Conservation (phyloP, 2,113 vertebrate species). For the Dermatemys mawii region DNA sequence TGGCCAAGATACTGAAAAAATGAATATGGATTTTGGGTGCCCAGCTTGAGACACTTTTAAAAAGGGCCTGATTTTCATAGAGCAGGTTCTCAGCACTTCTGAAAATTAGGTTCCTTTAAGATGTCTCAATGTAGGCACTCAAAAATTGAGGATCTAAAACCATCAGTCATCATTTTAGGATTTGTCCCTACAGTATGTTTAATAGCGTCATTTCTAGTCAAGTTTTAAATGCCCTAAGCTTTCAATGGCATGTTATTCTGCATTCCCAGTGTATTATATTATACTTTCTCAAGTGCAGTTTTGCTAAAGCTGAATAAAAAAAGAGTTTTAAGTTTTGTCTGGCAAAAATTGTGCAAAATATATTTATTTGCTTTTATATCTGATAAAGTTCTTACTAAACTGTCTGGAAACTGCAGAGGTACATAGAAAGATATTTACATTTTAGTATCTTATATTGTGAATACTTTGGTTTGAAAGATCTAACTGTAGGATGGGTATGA, state of each 20-base stretch:
- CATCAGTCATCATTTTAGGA: background rate
- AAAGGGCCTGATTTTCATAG: background rate
- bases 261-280: background rate
- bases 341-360: background rate
- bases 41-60: background rate
- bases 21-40: background rate
- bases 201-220: background rate
- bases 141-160: background rate
- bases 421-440: background rate
- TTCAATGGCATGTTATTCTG: background rate
- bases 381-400: background rate
- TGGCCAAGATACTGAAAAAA: background rate
- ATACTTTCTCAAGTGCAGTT: background rate
- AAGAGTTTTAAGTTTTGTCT: background rate
- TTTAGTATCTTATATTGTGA: background rate
- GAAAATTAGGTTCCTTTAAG: background rate
- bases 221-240: background rate
- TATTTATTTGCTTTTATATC: rapidly evolving
- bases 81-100: background rate
- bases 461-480: background rate
- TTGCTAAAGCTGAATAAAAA: background rate
- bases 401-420: background rate
- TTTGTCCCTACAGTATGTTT: background rate
- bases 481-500: background rate
- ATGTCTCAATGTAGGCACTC: background rate